phyloP scores from a whole-genome alignment of 2,888 invertebrate genomes.

The Mythimna impura region DNA sequence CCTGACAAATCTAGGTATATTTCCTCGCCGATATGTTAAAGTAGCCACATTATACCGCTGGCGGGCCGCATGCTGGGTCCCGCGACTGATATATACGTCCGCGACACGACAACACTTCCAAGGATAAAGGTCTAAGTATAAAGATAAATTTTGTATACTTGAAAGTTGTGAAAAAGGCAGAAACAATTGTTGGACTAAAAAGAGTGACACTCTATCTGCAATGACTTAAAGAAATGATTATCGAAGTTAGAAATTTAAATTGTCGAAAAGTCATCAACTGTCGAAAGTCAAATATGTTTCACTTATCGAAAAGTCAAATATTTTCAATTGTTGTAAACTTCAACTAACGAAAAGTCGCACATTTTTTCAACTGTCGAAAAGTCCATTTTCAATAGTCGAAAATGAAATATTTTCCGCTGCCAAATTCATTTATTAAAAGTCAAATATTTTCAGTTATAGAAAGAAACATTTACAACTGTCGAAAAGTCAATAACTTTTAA shows the following conservation, averaged over 20 bases:
- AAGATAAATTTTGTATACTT: background rate
- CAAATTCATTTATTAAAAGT: background rate
- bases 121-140: conserved; percentile 48
- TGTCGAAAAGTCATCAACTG: background rate
- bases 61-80: conserved; percentile 55
- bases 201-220: background rate
- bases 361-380: too few species aligned
- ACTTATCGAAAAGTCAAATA: too few species aligned
- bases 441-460: background rate
- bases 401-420: too few species aligned
- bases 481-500: background rate
- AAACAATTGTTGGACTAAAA: background rate
- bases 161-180: background rate
- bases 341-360: too few species aligned
- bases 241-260: too few species aligned
- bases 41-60: conserved; percentile 60
- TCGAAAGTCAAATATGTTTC: background rate
- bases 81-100: conserved; percentile 62
- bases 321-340: too few species aligned
- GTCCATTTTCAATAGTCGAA: too few species aligned
- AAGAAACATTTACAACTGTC: too few species aligned
- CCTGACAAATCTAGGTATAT: conserved; percentile 69
- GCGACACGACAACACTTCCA: conserved; percentile 64
- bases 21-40: conserved; percentile 64
- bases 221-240: too few species aligned